These are phyloP conservation scores for Acanthochromis polyacanthus DNA, from an alignment of 2,113 vertebrate genomes.

Conservation along the genomic window DNA sequence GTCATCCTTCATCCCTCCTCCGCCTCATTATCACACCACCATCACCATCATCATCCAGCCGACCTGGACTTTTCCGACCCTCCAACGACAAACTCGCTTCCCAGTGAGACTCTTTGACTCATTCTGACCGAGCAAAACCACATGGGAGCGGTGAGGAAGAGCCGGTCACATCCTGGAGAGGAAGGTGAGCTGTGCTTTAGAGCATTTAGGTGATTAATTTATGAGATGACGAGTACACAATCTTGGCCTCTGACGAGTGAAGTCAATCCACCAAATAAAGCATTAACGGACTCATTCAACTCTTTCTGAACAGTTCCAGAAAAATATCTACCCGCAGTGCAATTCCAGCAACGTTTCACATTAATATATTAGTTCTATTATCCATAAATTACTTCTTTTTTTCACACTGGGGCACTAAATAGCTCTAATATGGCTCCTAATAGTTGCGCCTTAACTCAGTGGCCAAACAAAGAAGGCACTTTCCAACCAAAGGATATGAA, in stretches of 20 bases:
- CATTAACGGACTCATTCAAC: slow-evolving; percentile 2
- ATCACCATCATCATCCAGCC: background rate
- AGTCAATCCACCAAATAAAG: background rate
- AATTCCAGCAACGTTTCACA: slow-evolving; percentile 13
- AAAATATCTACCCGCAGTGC: slow-evolving; percentile 27
- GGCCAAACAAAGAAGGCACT: no score
- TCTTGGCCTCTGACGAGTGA: no score
- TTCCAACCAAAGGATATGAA: no score
- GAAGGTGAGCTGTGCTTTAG: slow-evolving; percentile 3
- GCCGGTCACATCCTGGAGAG: slow-evolving; percentile 26
- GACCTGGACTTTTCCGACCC: slow-evolving; percentile 16
- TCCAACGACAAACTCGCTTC: background rate
- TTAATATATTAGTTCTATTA: slow-evolving; percentile 33
- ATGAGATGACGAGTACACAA: background rate
- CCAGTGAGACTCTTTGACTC: slow-evolving; percentile 31
- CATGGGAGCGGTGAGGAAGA: slow-evolving; percentile 13
- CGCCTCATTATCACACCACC: slow-evolving; percentile 16
- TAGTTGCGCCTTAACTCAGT: slow-evolving; percentile 9
- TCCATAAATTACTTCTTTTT: slow-evolving; percentile 4
- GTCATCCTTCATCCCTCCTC: slow-evolving; percentile 27
- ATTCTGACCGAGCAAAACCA: slow-evolving; percentile 44
- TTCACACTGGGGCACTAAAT: slow-evolving; percentile 24
- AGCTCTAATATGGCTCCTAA: background rate
- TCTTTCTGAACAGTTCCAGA: background rate
- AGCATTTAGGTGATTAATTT: background rate